These are phyloP conservation scores for Pristis pectinata DNA, from an alignment of 2,797 vertebrate species.

Conservation along the genomic window DNA sequence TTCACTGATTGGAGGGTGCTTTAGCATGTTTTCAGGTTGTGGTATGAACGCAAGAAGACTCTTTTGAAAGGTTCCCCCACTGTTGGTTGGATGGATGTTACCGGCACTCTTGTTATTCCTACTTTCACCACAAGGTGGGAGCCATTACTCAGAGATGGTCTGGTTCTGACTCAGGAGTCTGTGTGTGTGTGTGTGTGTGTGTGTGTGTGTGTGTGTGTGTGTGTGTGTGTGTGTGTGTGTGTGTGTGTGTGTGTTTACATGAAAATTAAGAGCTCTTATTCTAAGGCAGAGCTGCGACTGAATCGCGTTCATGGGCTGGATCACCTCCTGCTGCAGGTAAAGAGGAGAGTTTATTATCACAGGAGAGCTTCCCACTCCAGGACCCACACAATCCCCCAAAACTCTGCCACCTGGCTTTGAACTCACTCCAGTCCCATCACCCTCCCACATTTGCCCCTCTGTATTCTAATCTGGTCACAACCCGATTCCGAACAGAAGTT, in stretches of 20 bases:
- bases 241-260: neutral
- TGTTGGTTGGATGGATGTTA: neutral
- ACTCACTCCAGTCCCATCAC: too few species aligned
- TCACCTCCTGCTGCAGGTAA: too few species aligned
- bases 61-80: neutral
- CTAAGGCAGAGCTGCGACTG: too few species aligned
- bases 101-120: neutral
- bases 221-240: neutral
- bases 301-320: too few species aligned
- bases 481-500: too few species aligned
- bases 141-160: neutral
- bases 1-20: neutral
- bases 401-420: too few species aligned
- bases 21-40: neutral
- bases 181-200: neutral
- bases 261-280: too few species aligned
- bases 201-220: neutral
- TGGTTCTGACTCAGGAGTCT: neutral
- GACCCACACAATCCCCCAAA: too few species aligned
- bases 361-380: too few species aligned
- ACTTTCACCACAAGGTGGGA: conserved; percentile 18
- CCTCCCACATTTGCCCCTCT: too few species aligned
- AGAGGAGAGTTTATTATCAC: too few species aligned
- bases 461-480: too few species aligned
- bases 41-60: neutral